Evolutionary conservation across 2,888 invertebrate genomes (phyloP).

Genomic region (Abscondita cerata): DNA sequence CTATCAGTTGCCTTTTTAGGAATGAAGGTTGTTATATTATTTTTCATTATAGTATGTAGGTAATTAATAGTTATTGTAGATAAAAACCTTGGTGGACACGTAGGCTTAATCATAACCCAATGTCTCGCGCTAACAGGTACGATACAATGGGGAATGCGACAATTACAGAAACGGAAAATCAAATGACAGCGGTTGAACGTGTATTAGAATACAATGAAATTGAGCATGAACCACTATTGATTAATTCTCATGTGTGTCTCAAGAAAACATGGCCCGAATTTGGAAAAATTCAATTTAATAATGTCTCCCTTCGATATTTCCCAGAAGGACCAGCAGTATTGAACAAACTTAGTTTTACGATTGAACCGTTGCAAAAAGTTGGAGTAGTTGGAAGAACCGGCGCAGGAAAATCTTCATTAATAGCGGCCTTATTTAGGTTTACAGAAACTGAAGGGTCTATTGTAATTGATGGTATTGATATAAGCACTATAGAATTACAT

Average conservation of each 20-base stretch:
- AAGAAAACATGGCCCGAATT: constrained; percentile 77
- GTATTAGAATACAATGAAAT: constrained; percentile 61
- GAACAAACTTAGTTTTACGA: constrained; percentile 69
- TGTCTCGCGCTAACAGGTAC: constrained; percentile 77
- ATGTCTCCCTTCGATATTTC: constrained; percentile 75
- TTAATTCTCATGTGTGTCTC: too few species aligned
- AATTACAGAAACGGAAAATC: constrained; percentile 85
- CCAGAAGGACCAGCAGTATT: constrained; percentile 76
- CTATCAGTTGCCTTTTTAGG: constrained; percentile 33
- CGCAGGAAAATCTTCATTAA: constrained; percentile 79
- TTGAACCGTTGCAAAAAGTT: constrained; percentile 73
- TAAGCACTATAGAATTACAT: constrained; percentile 72
- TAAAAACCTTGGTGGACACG: constrained; percentile 72
- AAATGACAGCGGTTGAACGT: constrained; percentile 90
- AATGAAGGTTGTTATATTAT: constrained; percentile 10
- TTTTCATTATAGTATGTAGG: constrained; percentile 1
- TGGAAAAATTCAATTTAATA: constrained; percentile 72
- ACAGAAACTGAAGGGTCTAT: constrained; percentile 79
- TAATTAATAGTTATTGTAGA: constrained; percentile 48
- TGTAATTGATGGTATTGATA: constrained; percentile 79
- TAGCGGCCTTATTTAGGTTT: constrained; percentile 80
- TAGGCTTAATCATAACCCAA: constrained; percentile 82
- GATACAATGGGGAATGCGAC: constrained; percentile 72
- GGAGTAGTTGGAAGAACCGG: constrained; percentile 84
- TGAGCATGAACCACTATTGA: constrained; percentile 63